Base-by-base conservation (phyloP, 2,888 invertebrate species). In the Coleophora flavipennella region DNA sequence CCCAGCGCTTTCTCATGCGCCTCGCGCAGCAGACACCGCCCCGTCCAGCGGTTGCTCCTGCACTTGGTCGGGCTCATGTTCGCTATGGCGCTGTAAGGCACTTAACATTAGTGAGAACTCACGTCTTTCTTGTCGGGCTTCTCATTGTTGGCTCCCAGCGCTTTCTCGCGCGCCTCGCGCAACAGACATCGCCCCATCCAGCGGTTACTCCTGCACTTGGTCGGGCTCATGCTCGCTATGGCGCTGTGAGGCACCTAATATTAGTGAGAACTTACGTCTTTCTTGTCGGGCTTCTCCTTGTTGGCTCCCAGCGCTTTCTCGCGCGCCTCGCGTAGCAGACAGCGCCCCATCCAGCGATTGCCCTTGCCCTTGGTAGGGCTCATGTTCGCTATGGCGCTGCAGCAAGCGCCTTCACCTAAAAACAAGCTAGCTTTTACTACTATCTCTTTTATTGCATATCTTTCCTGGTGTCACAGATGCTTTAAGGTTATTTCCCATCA, bases 111-210 rank as follows among this genome's bases (percentile, higher is more conserved):
- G n/a, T n/a, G n/a, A n/a, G n/a, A 2, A 62, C 77, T 60, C 0
- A 83, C 84, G 44, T 83, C 68, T 51, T 84, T 85, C 59, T 69
- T 78, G 9, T 65, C 75, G 2, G 35, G 55, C 47, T 76, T 76
- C 57, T 76, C 67, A 40, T 70, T 71, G 38, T 49, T 53, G 38
- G 50, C 53, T 8, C 61, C 59, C 1, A 58, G 49, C 0, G 79
- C 65, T 38, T 79, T 73, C 34, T 79, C 81, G 36, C 71, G 45
- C 11, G 77, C 83, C 52, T 84, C 84, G 1, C 83, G 50, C 43
- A 84, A 64, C 39, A 84, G 59, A 29, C 84, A 83, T 35, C 85
- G 67, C 0, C 84, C 84, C 78, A 85, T 79, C 85, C 85, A 86
- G 6, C 85, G 57, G 46, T 59, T 59, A 33, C 77, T 62, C 43